Evolutionary conservation across 2,888 invertebrate genomes (phyloP).

Genomic region (Acrobasis repandana): DNA sequence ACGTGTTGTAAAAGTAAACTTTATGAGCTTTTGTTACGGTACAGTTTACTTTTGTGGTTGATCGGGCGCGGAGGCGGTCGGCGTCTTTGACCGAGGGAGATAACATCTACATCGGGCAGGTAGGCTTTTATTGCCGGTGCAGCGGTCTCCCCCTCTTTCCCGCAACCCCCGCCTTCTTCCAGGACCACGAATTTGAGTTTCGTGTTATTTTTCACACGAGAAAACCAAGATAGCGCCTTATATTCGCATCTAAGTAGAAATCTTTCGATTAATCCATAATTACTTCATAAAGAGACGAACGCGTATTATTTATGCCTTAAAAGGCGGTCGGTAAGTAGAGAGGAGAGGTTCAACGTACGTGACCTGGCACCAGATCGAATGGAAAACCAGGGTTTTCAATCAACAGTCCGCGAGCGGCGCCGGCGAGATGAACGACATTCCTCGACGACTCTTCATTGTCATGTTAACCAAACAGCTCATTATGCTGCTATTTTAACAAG

Average conservation of each 20-base stretch:
- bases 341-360: conserved; percentile 52
- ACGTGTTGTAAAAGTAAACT: conserved; percentile 29
- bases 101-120: conserved; percentile 79
- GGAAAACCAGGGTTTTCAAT: conserved; percentile 60
- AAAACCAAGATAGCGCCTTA: conserved; percentile 34
- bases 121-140: conserved; percentile 71
- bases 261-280: conserved; percentile 22
- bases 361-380: conserved; percentile 70
- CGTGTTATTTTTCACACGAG: conserved; percentile 66
- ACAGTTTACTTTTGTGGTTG: conserved; percentile 32
- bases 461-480: conserved; percentile 77
- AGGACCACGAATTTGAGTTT: conserved; percentile 44
- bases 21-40: conserved; percentile 38
- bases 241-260: conserved; percentile 18
- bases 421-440: conserved; percentile 71
- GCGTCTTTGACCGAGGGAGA: conserved; percentile 76
- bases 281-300: conserved; percentile 25
- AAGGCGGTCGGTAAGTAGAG: conserved; percentile 38
- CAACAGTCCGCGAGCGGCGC: conserved; percentile 49
- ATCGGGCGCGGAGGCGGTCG: conserved; percentile 53
- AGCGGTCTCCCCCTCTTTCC: conserved; percentile 38
- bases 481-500: conserved; percentile 79
- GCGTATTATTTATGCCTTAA: conserved; percentile 44
- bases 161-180: conserved; percentile 42
- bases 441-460: conserved; percentile 64